phyloP scores from a whole-genome alignment of 2,113 vertebrate species.

The Platanista minor region DNA sequence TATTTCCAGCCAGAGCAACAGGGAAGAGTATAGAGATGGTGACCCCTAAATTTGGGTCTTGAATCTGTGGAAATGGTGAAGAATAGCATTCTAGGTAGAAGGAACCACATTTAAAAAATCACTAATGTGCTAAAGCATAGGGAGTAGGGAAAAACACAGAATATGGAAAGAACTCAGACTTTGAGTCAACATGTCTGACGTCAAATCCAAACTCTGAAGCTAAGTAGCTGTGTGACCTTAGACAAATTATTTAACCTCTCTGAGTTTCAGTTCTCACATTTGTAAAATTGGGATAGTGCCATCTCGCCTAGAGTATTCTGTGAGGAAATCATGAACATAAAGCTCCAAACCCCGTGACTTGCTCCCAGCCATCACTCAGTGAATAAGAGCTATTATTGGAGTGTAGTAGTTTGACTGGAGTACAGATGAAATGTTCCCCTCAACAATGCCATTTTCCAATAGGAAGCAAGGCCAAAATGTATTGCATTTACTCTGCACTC shows the following conservation, averaged over 20 bases:
- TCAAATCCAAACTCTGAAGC: neutral
- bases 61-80: neutral
- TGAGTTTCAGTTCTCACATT: constrained; percentile 19
- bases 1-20: neutral
- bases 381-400: neutral
- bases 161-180: neutral
- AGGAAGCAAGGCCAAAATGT: constrained; percentile 30
- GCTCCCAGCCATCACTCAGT: neutral
- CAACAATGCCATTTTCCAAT: constrained; percentile 32
- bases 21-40: neutral
- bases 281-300: neutral
- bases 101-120: neutral
- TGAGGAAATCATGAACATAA: neutral
- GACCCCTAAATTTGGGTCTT: neutral
- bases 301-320: neutral
- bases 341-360: neutral
- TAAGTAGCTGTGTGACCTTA: neutral
- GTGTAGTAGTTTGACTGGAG: neutral
- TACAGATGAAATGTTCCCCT: constrained; percentile 17
- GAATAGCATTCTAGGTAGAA: neutral
- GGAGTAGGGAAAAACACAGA: neutral
- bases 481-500: constrained; percentile 54
- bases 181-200: neutral
- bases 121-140: neutral
- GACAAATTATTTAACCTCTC: neutral